Percentiles rank a stretch among this genome's conserved stretches.
These are phyloP conservation scores for Misgurnus anguillicaudatus DNA, from an alignment of 2,113 vertebrate genomes.

Conservation along the genomic window DNA sequence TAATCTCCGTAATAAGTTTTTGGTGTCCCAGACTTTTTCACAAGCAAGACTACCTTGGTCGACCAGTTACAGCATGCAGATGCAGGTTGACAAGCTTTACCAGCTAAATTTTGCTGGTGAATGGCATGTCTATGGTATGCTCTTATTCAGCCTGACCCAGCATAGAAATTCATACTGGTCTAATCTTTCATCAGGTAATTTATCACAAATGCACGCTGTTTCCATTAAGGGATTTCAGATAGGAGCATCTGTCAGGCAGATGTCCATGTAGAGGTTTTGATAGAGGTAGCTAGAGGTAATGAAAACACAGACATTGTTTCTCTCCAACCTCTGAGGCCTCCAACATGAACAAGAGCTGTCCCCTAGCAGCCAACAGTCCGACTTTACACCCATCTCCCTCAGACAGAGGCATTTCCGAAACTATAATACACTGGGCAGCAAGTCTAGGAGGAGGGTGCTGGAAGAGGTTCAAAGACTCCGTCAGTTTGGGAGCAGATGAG, in stretches of 20 bases:
- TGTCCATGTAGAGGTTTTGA: conserved; percentile 17
- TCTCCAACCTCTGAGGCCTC: not conserved
- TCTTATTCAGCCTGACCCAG: too few relatives aligned
- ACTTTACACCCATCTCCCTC: conserved; percentile 38
- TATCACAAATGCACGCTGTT: conserved; percentile 1
- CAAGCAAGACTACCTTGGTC: too few relatives aligned
- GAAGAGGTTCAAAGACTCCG: conserved; percentile 37
- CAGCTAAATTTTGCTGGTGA: too few relatives aligned
- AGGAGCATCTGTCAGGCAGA: conserved; percentile 25
- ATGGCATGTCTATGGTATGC: too few relatives aligned
- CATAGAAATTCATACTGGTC: too few relatives aligned
- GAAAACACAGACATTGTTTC: conserved; percentile 22
- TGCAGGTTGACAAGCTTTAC: too few relatives aligned
- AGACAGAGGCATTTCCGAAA: conserved; percentile 17
- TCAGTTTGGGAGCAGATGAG: conserved; percentile 29
- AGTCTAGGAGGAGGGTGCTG: conserved; percentile 26
- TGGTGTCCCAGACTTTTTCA: too few relatives aligned
- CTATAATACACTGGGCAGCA: not conserved
- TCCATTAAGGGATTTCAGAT: not conserved
- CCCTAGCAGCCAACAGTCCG: conserved; percentile 12
- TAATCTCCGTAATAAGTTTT: too few relatives aligned
- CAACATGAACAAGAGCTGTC: conserved; percentile 8
- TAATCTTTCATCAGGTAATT: too few relatives aligned
- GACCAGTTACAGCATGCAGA: too few relatives aligned
- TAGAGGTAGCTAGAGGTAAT: conserved; percentile 31